phyloP scores from a whole-genome alignment of 2,888 invertebrate genomes.

The Muscina levida region DNA sequence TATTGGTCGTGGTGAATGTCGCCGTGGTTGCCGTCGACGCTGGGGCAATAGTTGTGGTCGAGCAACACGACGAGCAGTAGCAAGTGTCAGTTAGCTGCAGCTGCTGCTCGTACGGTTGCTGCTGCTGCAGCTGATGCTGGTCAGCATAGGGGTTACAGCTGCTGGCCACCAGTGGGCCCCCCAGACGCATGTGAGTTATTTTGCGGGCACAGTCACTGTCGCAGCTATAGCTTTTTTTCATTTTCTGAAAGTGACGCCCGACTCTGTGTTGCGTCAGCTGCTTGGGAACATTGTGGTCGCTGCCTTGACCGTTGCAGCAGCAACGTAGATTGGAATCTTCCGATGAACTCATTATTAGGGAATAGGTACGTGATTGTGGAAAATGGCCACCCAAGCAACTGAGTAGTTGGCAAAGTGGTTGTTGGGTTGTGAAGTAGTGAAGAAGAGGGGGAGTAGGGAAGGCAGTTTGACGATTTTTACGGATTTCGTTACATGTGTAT shows the following conservation, averaged over 20 bases:
- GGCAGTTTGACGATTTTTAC: slow-evolving; percentile 34
- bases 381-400: slow-evolving; percentile 79
- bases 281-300: slow-evolving; percentile 34
- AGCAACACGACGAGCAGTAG: slow-evolving; percentile 68
- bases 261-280: slow-evolving; percentile 28
- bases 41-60: slow-evolving; percentile 68
- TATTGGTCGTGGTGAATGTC: slow-evolving; percentile 77
- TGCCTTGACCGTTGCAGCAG: slow-evolving; percentile 69
- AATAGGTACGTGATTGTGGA: slow-evolving; percentile 80
- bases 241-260: slow-evolving; percentile 68
- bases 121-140: slow-evolving; percentile 37
- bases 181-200: slow-evolving; percentile 50
- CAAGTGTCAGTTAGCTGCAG: slow-evolving; percentile 58
- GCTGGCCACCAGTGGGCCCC: slow-evolving; percentile 40
- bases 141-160: not conserved
- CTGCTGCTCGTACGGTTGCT: slow-evolving; percentile 19
- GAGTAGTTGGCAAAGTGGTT: slow-evolving; percentile 25
- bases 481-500: slow-evolving; percentile 19
- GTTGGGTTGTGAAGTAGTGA: not conserved
- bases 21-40: slow-evolving; percentile 70
- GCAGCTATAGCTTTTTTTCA: slow-evolving; percentile 78
- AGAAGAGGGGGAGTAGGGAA: not conserved
- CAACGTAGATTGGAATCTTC: slow-evolving; percentile 79
- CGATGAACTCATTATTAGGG: slow-evolving; percentile 80
- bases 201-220: slow-evolving; percentile 75